Percentiles rank a stretch among this genome's conserved stretches.
Conservation (phyloP, 2,888 invertebrate genomes). For the Andricus curvator region DNA sequence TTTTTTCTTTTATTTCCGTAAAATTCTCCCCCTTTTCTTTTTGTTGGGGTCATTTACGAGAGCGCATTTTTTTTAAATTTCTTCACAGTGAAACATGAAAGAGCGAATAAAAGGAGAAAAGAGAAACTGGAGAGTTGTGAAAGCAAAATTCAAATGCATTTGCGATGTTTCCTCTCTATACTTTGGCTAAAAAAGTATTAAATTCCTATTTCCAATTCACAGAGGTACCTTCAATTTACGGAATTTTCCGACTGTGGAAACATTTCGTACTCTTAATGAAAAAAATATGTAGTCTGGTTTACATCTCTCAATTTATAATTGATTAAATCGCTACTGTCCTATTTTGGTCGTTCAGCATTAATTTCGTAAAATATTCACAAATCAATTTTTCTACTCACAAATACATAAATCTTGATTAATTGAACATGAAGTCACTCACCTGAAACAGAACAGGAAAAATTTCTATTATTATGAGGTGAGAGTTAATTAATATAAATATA, state of each 20-base stretch:
- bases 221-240: neutral
- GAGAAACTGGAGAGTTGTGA: neutral
- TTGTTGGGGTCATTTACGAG: neutral
- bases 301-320: neutral
- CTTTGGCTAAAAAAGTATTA: neutral
- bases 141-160: neutral
- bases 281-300: neutral
- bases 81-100: neutral
- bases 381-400: too few relatives aligned
- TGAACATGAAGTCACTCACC: neutral
- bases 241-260: neutral
- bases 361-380: too few relatives aligned
- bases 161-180: neutral
- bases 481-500: too few relatives aligned
- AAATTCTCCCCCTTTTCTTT: neutral
- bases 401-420: too few relatives aligned
- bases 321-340: neutral
- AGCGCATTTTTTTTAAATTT: neutral
- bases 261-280: neutral
- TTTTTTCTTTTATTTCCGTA: too few relatives aligned
- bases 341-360: too few relatives aligned
- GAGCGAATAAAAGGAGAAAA: neutral
- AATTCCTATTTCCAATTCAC: neutral
- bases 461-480: neutral
- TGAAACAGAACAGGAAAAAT: constrained; percentile 3